These are phyloP conservation scores for Chalcis sispes DNA, from an alignment of 2,888 invertebrate species.

Conservation along the genomic window DNA sequence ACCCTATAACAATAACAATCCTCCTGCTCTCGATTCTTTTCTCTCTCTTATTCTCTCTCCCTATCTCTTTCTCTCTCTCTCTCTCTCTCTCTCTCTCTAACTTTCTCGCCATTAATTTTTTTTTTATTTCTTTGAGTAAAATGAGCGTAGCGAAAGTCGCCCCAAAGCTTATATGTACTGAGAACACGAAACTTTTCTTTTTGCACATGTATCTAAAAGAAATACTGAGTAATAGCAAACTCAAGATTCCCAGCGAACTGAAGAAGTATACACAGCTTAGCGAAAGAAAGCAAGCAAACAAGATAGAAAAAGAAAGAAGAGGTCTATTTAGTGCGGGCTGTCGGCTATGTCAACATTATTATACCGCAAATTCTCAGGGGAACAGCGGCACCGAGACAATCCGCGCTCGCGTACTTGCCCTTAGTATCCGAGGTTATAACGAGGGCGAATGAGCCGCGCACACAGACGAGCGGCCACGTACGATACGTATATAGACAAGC, in stretches of 20 bases:
- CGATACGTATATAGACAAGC: no score
- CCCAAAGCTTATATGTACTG: neutral
- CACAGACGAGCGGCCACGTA: neutral
- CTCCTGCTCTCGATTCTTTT: no score
- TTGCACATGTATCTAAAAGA: neutral
- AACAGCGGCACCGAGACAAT: constrained; percentile 58
- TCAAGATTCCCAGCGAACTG: no score
- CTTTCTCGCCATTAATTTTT: no score
- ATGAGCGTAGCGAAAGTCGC: neutral
- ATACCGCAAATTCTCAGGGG: constrained; percentile 71
- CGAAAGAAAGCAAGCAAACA: constrained; percentile 43
- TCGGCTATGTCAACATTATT: constrained; percentile 73
- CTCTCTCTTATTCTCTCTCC: no score
- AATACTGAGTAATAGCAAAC: neutral
- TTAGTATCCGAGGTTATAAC: constrained; percentile 54
- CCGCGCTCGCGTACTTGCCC: constrained; percentile 44
- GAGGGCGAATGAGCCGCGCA: constrained; percentile 65
- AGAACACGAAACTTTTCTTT: constrained; percentile 2
- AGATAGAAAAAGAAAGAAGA: constrained; percentile 57
- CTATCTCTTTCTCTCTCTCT: no score
- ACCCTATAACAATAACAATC: no score
- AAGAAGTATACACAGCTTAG: no score
- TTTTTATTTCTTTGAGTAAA: no score
- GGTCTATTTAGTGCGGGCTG: constrained; percentile 67
- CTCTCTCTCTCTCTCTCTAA: no score